Percentiles rank a stretch among this genome's conserved stretches.
phyloP scores from a whole-genome alignment of 2,113 vertebrate genomes.

The Sylvicapra grimmia region DNA sequence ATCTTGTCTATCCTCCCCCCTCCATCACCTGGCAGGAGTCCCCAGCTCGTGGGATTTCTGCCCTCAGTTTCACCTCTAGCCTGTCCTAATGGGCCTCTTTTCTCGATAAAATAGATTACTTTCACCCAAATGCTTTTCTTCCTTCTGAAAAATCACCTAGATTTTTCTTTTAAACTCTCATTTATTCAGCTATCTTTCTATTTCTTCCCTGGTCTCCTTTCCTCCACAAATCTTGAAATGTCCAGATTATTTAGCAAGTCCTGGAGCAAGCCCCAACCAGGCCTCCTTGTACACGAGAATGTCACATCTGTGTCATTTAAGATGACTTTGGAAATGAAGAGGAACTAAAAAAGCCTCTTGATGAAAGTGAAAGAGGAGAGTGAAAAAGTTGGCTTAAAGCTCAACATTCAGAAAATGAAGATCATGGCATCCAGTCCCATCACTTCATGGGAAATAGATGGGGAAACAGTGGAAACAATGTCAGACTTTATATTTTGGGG shows the following conservation, averaged over 20 bases:
- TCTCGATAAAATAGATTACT: background rate
- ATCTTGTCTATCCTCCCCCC: fast-evolving
- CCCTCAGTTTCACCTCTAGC: fast-evolving
- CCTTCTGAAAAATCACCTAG: background rate
- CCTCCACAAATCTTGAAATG: background rate
- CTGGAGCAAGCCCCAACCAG: background rate
- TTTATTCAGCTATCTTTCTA: background rate
- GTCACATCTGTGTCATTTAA: background rate
- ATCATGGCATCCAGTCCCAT: no score
- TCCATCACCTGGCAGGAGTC: no score
- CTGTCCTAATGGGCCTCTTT: no score
- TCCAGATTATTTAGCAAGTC: background rate
- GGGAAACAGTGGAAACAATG: no score
- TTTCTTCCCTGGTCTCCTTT: background rate
- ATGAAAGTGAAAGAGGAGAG: no score
- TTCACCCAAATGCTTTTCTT: background rate
- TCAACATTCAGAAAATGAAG: no score
- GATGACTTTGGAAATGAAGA: background rate
- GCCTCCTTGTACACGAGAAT: fast-evolving
- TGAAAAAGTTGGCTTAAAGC: no score
- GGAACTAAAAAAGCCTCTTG: no score
- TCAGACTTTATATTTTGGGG: no score
- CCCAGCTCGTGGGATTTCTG: background rate
- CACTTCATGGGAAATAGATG: no score
- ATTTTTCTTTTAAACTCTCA: background rate